A percentile compares a stretch with the other conserved stretches of the same genome.
Evolutionary conservation across 2,113 vertebrate genomes (phyloP).

Genomic region (Eupsittula cactorum): DNA sequence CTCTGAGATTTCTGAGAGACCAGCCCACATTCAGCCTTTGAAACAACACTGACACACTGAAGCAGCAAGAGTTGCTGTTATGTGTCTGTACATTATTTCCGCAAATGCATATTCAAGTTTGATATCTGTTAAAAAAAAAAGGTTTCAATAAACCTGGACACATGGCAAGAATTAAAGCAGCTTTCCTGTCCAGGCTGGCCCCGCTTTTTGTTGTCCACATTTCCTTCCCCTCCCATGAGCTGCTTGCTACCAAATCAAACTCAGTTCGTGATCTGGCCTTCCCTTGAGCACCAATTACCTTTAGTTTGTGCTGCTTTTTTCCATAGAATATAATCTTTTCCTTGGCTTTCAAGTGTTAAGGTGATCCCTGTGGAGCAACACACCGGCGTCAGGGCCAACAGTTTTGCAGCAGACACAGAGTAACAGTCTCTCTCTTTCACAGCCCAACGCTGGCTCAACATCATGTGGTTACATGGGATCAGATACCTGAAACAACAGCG

Average conservation of each 20-base stretch:
- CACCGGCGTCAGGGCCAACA: slow-evolving; percentile 88
- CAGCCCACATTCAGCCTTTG: neutral
- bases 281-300: slow-evolving; percentile 55
- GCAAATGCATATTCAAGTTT: neutral
- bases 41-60: neutral
- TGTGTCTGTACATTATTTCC: neutral
- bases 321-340: slow-evolving; percentile 87
- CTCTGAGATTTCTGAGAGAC: neutral
- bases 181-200: neutral
- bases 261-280: neutral
- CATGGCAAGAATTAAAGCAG: neutral
- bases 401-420: slow-evolving; percentile 89
- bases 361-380: slow-evolving; percentile 89
- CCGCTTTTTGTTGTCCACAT: neutral
- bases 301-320: slow-evolving; percentile 77
- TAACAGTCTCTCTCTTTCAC: slow-evolving; percentile 94
- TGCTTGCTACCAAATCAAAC: neutral
- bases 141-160: neutral
- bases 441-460: slow-evolving; percentile 91
- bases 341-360: slow-evolving; percentile 80
- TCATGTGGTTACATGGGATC: slow-evolving; percentile 97
- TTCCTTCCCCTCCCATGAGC: neutral
- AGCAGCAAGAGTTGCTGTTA: neutral
- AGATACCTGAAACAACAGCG: slow-evolving; percentile 84
- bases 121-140: neutral